Evolutionary conservation across 2,888 invertebrate genomes (phyloP).

Genomic region (Carpatolechia fugitivella): DNA sequence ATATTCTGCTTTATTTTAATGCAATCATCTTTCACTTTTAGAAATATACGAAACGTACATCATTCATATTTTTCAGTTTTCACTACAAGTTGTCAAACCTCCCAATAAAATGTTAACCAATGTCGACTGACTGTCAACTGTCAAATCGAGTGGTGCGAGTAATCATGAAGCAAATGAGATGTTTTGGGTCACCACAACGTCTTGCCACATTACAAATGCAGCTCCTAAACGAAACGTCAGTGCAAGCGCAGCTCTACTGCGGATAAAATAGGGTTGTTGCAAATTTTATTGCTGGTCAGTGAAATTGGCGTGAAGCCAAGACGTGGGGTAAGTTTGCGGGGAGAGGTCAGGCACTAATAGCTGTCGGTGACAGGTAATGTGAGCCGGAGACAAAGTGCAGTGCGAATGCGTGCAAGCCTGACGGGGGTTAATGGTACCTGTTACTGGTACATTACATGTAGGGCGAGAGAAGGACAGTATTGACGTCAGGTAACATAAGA

Average conservation of each 20-base stretch:
- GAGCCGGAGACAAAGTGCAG: constrained; percentile 74
- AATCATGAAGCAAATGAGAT: constrained; percentile 71
- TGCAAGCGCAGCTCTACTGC: constrained; percentile 42
- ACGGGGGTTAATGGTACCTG: constrained; percentile 44
- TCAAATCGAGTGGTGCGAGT: constrained; percentile 51
- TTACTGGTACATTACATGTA: constrained; percentile 3
- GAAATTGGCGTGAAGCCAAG: constrained; percentile 48
- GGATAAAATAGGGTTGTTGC: constrained; percentile 23
- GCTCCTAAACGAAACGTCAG: constrained; percentile 22
- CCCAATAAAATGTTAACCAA: constrained; percentile 57
- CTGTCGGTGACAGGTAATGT: constrained; percentile 71
- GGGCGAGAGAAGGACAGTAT: background rate
- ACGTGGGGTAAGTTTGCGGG: constrained; percentile 61
- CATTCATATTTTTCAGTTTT: too few relatives aligned
- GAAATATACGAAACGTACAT: too few relatives aligned
- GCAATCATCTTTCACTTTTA: too few relatives aligned
- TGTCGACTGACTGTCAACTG: constrained; percentile 51
- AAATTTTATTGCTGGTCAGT: constrained; percentile 36
- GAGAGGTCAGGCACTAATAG: constrained; percentile 75
- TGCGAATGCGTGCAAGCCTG: constrained; percentile 36
- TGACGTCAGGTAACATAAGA: background rate
- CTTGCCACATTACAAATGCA: constrained; percentile 26
- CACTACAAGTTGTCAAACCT: too few relatives aligned
- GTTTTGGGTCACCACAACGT: constrained; percentile 58
- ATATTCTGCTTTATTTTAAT: too few relatives aligned